Base-by-base conservation (phyloP, 2,888 invertebrate species). In the Dasypolia templi region DNA sequence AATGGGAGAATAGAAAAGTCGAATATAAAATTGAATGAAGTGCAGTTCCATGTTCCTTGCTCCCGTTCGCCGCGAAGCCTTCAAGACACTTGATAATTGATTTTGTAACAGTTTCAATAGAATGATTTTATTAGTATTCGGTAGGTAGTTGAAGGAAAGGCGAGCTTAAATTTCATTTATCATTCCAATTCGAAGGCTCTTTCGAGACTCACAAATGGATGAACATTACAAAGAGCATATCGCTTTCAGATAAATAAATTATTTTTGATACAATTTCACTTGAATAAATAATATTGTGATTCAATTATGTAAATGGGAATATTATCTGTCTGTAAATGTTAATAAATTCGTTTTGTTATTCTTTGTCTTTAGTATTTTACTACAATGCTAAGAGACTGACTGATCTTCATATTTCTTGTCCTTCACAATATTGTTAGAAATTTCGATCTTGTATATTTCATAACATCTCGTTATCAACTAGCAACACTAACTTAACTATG, bases 1-100 rank as follows among this genome's bases (percentile, higher is more conserved):
- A 89, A 85, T 79, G 83, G 82, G 39, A 68, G 73, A 83, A 81
- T 82, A 73, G 79, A 78, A 85, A 85, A 83, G 85, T 86, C 86
- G 89, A 88, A 90, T 91, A 90, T 89, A 89, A 89, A 88, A 91
- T 87, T 84, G 89, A 90, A 89, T 89, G 90, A 89, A 92, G 92
- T 92, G 92, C 92, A 90, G 81, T 92, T 91, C 89, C 89, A 71
- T 92, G 92, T 92, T 85, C 77, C 71, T 71, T 65, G 69, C 77
- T 77, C 82, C 62, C 72, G 78, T 72, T 83, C 64, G 39, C 58
- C 59, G 59, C 65, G 74, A 78, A 82, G 76, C 79, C 81, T 84
- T 72, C 75, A 82, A 90, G 90, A 83, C 77, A 83, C 75, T 83
- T 77, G 81, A 86, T 90, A 91, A 91, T 91, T 90, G 90, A 88